Conservation (phyloP, 1,140 invertebrate species). For the Habropoda laboriosa region DNA sequence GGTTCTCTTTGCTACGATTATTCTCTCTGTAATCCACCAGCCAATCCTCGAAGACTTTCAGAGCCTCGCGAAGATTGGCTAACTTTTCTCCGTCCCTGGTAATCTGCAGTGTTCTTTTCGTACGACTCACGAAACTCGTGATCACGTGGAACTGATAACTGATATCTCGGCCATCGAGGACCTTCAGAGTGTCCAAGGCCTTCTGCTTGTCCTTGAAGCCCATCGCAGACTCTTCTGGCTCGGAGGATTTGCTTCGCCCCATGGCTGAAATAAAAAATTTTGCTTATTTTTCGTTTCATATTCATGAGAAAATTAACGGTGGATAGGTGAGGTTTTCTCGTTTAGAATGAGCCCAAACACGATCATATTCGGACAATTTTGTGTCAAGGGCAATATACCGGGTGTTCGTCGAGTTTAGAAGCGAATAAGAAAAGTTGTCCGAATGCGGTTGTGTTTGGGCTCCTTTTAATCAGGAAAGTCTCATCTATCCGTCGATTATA, state of each 20-base stretch:
- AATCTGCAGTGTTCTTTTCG: slow-evolving; percentile 76
- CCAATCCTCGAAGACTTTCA: slow-evolving; percentile 77
- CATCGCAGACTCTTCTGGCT: slow-evolving; percentile 54
- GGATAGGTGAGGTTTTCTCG: too few species aligned
- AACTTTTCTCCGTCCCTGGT: slow-evolving; percentile 76
- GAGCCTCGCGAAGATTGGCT: slow-evolving; percentile 71
- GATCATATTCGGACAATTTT: too few species aligned
- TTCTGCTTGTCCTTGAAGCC: slow-evolving; percentile 80
- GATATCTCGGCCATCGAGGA: slow-evolving; percentile 74
- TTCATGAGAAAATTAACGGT: too few species aligned
- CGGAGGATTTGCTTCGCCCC: slow-evolving; percentile 46
- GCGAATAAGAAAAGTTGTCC: too few species aligned
- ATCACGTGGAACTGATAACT: slow-evolving; percentile 77
- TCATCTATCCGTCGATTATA: too few species aligned
- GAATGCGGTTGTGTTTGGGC: too few species aligned
- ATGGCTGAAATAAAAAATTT: slow-evolving; percentile 37
- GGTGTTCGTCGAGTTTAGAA: too few species aligned
- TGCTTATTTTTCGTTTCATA: too few species aligned
- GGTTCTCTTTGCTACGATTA: slow-evolving; percentile 73
- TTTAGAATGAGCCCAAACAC: too few species aligned
- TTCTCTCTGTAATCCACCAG: slow-evolving; percentile 75
- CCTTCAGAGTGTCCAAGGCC: slow-evolving; percentile 73
- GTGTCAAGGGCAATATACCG: too few species aligned
- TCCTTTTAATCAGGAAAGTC: too few species aligned
- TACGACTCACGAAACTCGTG: slow-evolving; percentile 74